Percentiles rank a stretch among this genome's conserved stretches.
Evolutionary conservation across 2,113 vertebrate genomes (phyloP).

Genomic region (Neolamprologus variostigma): DNA sequence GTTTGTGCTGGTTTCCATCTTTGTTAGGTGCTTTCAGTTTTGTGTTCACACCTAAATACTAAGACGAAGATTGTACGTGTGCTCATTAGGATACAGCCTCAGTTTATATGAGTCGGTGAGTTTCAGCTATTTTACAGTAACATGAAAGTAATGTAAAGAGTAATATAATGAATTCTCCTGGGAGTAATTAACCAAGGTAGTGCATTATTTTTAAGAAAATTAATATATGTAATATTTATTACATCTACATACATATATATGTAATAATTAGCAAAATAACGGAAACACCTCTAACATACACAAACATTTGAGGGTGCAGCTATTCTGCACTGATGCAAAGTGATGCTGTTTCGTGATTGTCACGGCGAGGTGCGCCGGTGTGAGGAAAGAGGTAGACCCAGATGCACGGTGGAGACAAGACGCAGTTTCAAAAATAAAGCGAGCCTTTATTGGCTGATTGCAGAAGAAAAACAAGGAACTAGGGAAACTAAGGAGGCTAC

Average conservation of each 20-base stretch:
- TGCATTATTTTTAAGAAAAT: neutral
- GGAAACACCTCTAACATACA: accelerated
- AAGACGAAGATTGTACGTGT: accelerated
- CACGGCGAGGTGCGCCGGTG: neutral
- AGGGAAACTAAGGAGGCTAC: too few relatives aligned
- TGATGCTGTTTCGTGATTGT: neutral
- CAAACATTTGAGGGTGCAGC: neutral
- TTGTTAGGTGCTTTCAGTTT: accelerated
- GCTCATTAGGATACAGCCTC: neutral
- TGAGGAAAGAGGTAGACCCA: neutral
- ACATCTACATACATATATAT: neutral
- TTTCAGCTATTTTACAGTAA: neutral
- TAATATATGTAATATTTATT: neutral
- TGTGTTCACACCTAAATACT: neutral
- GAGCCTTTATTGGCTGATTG: neutral
- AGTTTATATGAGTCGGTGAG: accelerated
- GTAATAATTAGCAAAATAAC: neutral
- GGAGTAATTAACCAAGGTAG: neutral
- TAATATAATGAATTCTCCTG: neutral
- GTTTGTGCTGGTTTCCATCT: neutral
- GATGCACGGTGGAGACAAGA: neutral
- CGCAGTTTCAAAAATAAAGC: accelerated
- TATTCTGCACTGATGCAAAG: neutral
- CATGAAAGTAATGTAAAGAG: neutral
- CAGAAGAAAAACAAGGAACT: neutral